Evolutionary conservation across 2,797 vertebrate species (phyloP).

Genomic region (Avahi laniger): DNA sequence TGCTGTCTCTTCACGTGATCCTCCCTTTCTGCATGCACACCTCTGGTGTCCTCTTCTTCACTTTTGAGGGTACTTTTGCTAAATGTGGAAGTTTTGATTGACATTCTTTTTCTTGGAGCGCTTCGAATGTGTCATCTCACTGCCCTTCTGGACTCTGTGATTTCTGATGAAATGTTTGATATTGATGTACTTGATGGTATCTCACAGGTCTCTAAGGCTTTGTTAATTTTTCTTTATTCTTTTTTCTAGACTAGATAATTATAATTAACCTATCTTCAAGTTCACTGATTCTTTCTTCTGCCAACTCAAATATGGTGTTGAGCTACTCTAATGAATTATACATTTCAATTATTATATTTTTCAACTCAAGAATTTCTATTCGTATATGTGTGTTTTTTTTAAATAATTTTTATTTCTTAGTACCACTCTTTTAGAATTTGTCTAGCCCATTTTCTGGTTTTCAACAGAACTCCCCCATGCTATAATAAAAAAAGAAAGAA

Average conservation of each 20-base stretch:
- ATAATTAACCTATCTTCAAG: background rate
- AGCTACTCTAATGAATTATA: background rate
- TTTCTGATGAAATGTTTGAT: background rate
- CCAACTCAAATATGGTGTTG: background rate
- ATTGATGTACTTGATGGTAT: background rate
- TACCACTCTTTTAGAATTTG: no score
- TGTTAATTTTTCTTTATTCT: background rate
- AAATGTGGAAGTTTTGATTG: background rate
- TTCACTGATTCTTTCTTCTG: constrained; percentile 3
- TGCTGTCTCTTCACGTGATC: background rate
- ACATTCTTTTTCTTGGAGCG: background rate
- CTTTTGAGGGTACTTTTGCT: constrained; percentile 3
- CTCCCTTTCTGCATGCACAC: background rate
- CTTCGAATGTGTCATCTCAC: background rate
- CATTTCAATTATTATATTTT: background rate
- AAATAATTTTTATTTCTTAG: no score
- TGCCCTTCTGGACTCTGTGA: background rate
- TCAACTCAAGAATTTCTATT: constrained; percentile 18
- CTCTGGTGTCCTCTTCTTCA: background rate
- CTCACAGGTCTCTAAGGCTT: background rate
- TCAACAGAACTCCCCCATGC: no score
- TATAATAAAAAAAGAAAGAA: no score
- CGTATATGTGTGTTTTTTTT: background rate
- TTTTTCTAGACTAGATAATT: background rate
- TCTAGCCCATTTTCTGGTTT: no score